Base-by-base conservation (phyloP, 2,113 vertebrate species). In the Morone saxatilis region DNA sequence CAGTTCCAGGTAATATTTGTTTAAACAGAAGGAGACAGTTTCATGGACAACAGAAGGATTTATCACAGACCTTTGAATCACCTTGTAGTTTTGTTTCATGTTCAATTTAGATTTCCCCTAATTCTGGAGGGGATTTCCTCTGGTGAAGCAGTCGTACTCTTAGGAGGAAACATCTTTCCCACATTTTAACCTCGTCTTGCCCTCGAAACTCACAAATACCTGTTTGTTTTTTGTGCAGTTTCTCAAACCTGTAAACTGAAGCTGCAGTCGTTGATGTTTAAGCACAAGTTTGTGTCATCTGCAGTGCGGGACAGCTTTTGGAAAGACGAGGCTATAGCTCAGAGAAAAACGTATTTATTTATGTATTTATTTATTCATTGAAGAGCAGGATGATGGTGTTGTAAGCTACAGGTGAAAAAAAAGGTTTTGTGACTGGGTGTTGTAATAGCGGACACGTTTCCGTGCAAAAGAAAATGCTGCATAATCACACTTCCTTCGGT, bases 401-500 rank as follows among this genome's bases (percentile, higher is more conserved):
- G 10, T 7, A 5, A 45, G n/a, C 36, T 2, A 1, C 0, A 6
- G 7, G 76, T 40, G 8, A 43, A 5, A n/a, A 25, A 22, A 19
- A 40, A n/a, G 38, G 19, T 41, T 6, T 6, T 6, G 12, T 41
- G 11, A 14, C 20, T 38, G 12, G 38, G 5, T 9, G n/a, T 17
- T 73, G 60, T 0, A 31, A 50, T 22, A 17, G 54, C 22, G 22
- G 20, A 25, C 53, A 41, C 16, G 40, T 59, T 63, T 66, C 72
- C 13, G 38, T 47, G n/a, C 22, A 40, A 67, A 68, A 43, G 36
- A 38, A 70, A 53, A 40, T 25, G 51, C 72, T 61, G 12, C 43
- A 65, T 76, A 67, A 81, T 81, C 17, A 4, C 67, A 90, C 71
- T 88, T 91, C 83, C 86, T 85, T 71, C 22, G 51, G 1, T 12